A percentile compares a stretch with the other conserved stretches of the same genome.
Conservation (phyloP, 2,888 invertebrate species). For the Lasioglossum marginatum region DNA sequence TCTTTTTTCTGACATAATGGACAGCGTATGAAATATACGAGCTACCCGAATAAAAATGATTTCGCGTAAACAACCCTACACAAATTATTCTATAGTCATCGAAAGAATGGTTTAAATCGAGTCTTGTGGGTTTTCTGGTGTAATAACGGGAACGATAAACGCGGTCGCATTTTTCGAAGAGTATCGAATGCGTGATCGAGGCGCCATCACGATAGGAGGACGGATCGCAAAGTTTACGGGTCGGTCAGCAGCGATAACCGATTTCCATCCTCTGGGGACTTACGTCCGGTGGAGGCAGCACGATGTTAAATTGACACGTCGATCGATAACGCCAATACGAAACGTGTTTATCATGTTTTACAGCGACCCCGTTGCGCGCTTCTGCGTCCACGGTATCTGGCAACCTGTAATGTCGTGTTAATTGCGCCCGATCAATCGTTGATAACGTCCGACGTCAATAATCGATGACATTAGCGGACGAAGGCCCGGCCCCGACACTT, state of each 20-base stretch:
- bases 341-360: constrained; percentile 61
- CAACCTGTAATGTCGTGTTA: constrained; percentile 53
- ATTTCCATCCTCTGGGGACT: constrained; percentile 59
- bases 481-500: constrained; percentile 10
- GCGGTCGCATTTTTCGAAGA: not conserved
- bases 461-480: constrained; percentile 47
- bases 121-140: not conserved
- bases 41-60: not conserved
- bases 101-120: not conserved
- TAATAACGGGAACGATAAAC: not conserved
- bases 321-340: constrained; percentile 65
- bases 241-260: constrained; percentile 64
- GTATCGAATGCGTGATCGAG: not conserved
- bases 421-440: constrained; percentile 55
- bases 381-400: constrained; percentile 26
- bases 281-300: constrained; percentile 62
- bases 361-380: constrained; percentile 14
- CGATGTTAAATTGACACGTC: constrained; percentile 63
- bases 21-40: not conserved
- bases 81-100: not conserved
- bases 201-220: constrained; percentile 14
- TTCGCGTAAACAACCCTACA: not conserved
- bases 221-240: constrained; percentile 56
- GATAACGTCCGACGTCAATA: constrained; percentile 57
- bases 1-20: not conserved